A percentile compares a stretch with the other conserved stretches of the same genome.
Conservation (phyloP, 2,888 invertebrate species). For the Cheilosia impressa region DNA sequence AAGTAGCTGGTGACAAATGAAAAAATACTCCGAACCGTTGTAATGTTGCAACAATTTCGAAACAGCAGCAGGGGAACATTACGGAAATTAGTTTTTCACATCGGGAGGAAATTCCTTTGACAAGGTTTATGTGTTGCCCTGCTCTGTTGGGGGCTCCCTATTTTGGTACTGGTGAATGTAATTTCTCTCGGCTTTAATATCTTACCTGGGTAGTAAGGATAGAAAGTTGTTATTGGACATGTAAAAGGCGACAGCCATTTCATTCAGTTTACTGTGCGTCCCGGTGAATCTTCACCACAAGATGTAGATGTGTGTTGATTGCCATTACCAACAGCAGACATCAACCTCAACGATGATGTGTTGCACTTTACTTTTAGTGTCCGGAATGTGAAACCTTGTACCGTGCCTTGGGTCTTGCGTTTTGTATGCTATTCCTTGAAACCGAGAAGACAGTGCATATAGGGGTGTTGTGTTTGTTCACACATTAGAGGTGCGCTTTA, state of each 20-base stretch:
- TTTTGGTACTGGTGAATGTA: background rate
- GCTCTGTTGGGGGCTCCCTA: background rate
- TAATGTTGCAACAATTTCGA: conserved; percentile 23
- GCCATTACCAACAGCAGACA: background rate
- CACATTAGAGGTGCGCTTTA: conserved; percentile 31
- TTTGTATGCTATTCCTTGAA: conserved; percentile 24
- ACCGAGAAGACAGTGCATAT: conserved; percentile 5
- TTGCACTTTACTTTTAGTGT: conserved; percentile 24
- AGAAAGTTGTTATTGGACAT: conserved; percentile 8
- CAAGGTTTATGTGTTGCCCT: conserved; percentile 18
- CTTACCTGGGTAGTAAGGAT: background rate
- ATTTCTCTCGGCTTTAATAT: conserved; percentile 9
- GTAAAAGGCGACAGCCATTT: background rate
- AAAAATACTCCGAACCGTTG: conserved; percentile 1
- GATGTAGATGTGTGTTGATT: conserved; percentile 19
- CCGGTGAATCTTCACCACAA: background rate
- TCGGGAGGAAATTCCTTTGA: conserved; percentile 37
- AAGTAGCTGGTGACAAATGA: background rate
- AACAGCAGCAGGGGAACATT: conserved; percentile 46
- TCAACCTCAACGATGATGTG: conserved; percentile 6
- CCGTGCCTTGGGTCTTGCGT: conserved; percentile 16
- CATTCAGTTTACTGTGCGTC: background rate
- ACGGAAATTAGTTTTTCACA: conserved; percentile 65
- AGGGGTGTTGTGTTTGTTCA: conserved; percentile 23
- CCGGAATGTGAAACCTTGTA: conserved; percentile 57